These are phyloP conservation scores for Pseudomyrmex concolor DNA, from an alignment of 1,140 invertebrate genomes.

Conservation along the genomic window DNA sequence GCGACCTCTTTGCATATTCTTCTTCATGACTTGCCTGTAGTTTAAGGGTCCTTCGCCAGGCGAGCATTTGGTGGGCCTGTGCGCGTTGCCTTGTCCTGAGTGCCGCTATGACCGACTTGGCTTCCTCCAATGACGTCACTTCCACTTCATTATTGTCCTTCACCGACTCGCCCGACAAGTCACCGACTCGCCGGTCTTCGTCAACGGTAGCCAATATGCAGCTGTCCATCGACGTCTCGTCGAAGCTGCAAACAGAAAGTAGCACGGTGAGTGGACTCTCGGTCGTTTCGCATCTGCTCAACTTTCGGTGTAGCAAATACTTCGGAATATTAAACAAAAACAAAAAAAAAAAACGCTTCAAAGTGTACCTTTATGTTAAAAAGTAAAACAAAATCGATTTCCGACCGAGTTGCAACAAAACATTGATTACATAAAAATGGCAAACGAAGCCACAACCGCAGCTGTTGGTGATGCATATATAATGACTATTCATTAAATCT, in stretches of 20 bases:
- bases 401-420: no score
- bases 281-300: background rate
- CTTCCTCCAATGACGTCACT: conserved; percentile 85
- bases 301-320: background rate
- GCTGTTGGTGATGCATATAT: no score
- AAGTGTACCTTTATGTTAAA: background rate
- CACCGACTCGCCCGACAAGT: conserved; percentile 67
- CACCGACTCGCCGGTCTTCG: conserved; percentile 74
- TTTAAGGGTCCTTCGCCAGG: conserved; percentile 85
- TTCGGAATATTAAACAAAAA: background rate
- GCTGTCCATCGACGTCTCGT: conserved; percentile 84
- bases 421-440: no score
- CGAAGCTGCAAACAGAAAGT: conserved; percentile 79
- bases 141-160: conserved; percentile 77
- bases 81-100: conserved; percentile 83
- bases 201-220: conserved; percentile 76
- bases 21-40: conserved; percentile 81
- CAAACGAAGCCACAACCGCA: no score
- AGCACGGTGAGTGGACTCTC: conserved; percentile 12
- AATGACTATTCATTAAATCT: no score
- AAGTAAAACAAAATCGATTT: no score
- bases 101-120: conserved; percentile 84
- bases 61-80: conserved; percentile 85
- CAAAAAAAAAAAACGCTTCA: background rate
- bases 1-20: conserved; percentile 21